Evolutionary conservation across 1,140 invertebrate species (phyloP), one percentile per base, ranked within the genome.

Genomic region (Calliphora vicina): DNA sequence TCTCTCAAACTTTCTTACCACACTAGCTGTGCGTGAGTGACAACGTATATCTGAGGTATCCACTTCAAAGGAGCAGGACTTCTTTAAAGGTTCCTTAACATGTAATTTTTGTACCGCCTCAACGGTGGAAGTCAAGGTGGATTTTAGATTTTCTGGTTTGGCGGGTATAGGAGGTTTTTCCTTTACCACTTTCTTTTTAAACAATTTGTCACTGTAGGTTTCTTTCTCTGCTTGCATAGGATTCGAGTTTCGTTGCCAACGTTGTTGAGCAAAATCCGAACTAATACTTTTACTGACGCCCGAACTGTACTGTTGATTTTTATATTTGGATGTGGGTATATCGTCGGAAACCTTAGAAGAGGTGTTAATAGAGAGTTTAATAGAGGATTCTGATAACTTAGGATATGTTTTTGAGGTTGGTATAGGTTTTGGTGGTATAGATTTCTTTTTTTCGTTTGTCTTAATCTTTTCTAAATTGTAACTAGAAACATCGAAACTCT

Each of bases 1-100:
- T 80, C 92, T 91, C 87, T 93, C 93, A 29, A 90, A 90, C 72
- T 90, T 89, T 1, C 86, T 88, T 23, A 90, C 88, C 9, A 90
- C 88, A 42, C 88, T 90, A n/a, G 88, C 88, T 5, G 88, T 90
- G 12, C 88, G 76, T 0, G 88, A 89, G 27, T 43, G 86, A 72
- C 73, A 83, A 23, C 84, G 81, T 61, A 67, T 71, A 35, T 82
- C 72, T 1, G 73, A 42, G 27, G 82, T 76, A 27, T 91, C 91
- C 81, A 89, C 88, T 86, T 92, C 92, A 42, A 90, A 84, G 25
- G 85, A 81, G 61, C 85, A 86, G 2, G 84, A 86, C 61, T 85
- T 85, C n/a, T 84, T 85, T 43, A 85, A 8, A 1, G 81, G 50
- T 9, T 80, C 82, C 42, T 80, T 81, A 10, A 73, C 45, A 23